Percentiles rank a stretch among this genome's conserved stretches.
These are phyloP conservation scores for Mellivora capensis DNA, from an alignment of 2,113 vertebrate species.

Conservation along the genomic window DNA sequence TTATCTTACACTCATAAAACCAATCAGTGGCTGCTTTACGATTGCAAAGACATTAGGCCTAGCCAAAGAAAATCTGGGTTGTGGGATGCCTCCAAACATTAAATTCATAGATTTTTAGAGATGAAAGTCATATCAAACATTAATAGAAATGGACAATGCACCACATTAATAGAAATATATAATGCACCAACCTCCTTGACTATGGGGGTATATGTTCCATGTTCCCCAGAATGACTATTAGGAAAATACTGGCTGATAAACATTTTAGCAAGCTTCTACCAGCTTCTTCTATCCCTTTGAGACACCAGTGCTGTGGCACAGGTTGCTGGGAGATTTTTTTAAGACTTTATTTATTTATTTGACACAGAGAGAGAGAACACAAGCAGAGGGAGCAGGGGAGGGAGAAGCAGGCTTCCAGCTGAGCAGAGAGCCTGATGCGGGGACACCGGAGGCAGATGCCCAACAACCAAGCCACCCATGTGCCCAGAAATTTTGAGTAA, in stretches of 20 bases:
- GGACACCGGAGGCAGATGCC: too few species aligned
- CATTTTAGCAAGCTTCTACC: not conserved
- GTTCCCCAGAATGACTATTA: not conserved
- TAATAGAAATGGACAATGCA: constrained; percentile 13
- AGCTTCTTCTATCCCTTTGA: constrained; percentile 10
- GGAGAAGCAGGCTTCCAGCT: too few species aligned
- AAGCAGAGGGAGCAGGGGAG: too few species aligned
- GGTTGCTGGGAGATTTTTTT: not conserved
- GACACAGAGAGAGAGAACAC: too few species aligned
- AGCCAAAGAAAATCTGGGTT: not conserved
- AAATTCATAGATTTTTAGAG: not conserved
- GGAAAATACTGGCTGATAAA: not conserved
- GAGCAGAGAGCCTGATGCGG: too few species aligned
- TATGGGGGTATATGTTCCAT: not conserved
- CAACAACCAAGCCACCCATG: too few species aligned
- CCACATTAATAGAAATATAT: not conserved
- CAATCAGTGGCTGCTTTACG: not conserved
- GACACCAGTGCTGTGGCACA: not conserved
- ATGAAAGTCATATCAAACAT: not conserved
- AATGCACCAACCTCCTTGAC: not conserved
- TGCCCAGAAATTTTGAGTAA: not conserved
- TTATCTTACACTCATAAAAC: not conserved
- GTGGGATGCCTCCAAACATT: not conserved
- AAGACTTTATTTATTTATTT: too few species aligned
- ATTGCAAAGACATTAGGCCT: not conserved